Base-by-base conservation (phyloP, 2,888 invertebrate species). In the Coelinius sp. region DNA sequence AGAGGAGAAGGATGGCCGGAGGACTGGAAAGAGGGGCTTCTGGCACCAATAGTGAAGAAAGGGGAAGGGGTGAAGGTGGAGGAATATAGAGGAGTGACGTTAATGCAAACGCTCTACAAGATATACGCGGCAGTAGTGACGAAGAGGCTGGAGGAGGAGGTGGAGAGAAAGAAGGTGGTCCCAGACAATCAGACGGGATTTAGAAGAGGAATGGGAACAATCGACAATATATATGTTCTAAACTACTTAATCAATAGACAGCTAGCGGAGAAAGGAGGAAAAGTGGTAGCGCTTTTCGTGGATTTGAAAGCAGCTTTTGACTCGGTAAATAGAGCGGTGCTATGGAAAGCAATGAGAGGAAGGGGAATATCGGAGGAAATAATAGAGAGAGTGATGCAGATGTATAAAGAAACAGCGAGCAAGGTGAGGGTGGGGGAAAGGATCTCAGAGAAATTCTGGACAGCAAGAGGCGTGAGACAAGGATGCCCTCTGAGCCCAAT, bases 401-500 rank as follows among this genome's bases (percentile, higher is more conserved):
- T n/a, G n/a, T n/a, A n/a, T n/a, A n/a, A n/a, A n/a, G n/a, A n/a
- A n/a, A n/a, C n/a, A n/a, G n/a, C n/a, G n/a, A n/a, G n/a, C n/a
- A n/a, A n/a, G n/a, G n/a, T n/a, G n/a, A n/a, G n/a, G n/a, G n/a
- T n/a, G n/a, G n/a, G n/a, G 68, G 53, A 20, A 0, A 41, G 65
- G n/a, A 12, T 6, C 7, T 27, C 52, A 10, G 68, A 68, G 2
- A 25, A 27, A 7, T 73, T 71, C 35, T 64, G 49, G 70, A 73
- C 70, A 7, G 27, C n/a, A 12, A 65, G 1, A 59, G 73, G 73
- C 5, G 49, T 73, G 6, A 70, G 73, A 31, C 73, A 73, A 22
- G 71, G 73, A 14, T 73, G 73, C 24, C 73, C 64, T 12, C 52
- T 73, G 24, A 67, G 71, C 52, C 63, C 71, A 4, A 4, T 68